Base-by-base conservation (phyloP, 1,140 invertebrate genomes). In the Yoshiicerus persimilis region DNA sequence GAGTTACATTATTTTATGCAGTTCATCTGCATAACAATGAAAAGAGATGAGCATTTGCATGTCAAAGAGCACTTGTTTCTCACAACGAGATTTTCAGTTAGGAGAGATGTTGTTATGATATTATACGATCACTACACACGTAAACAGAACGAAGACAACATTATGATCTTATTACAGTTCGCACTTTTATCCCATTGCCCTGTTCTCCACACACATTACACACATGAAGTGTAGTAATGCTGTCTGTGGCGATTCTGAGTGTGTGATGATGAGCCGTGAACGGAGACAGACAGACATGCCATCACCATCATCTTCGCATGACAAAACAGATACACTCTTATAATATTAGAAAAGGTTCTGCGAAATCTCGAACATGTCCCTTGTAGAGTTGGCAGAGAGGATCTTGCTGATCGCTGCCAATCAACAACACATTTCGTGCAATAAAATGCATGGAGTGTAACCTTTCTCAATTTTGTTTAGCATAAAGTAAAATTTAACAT, bases 401-500 rank as follows among this genome's bases (percentile, higher is more conserved):
- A 80, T 80, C 75, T 80, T 32, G 75, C 16, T 80, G 34, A n/a
- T 80, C 13, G 75, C 75, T 80, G 75, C 75, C 75, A 80, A 80
- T 80, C 75, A 80, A 13, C 32, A 32, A 13, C 5, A 38, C 16
- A 80, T 80, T 80, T 80, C 75, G 75, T 80, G 75, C 75, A 32
- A 34, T 30, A 38, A 80, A 23, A 80, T 36, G 32, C 30, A 36
- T 9, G n/a, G 13, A 80, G 30, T 36, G 75, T 34, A 80, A 36
- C 34, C 75, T 80, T 80, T 80, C 75, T 80, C 75, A 38, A 38
- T 32, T 38, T 80, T 80, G 75, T 80, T 80, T 80, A 36, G 75
- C 75, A 80, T 80, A 80, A 80, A 80, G 75, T 80, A 80, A 70
- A 70, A 34, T 80, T 38, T 34, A 80, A 80, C 75, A 80, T 80